Evolutionary conservation across 2,113 vertebrate species (phyloP).

Genomic region (Corydoras maculifer): DNA sequence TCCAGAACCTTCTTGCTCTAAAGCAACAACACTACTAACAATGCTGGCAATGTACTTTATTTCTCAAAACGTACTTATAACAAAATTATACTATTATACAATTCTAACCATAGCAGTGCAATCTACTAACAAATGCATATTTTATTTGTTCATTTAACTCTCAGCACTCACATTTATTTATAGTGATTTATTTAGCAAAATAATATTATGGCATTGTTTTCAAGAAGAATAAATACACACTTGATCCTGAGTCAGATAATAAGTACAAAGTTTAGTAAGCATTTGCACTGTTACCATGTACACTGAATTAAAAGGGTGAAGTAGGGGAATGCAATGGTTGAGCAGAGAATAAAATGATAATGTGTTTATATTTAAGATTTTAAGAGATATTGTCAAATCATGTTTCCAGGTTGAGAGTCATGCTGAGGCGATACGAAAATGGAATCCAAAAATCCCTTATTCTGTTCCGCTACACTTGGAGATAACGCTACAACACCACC

Average conservation of each 20-base stretch:
- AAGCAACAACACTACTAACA: no score
- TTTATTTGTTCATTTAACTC: no score
- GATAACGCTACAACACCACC: constrained; percentile 40
- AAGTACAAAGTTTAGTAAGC: neutral
- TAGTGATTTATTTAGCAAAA: constrained; percentile 21
- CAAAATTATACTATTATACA: no score
- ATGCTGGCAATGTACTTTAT: no score
- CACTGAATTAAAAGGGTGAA: constrained; percentile 1
- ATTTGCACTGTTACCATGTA: neutral
- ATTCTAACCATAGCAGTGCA: no score
- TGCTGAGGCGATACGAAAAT: constrained; percentile 38
- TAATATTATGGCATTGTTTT: neutral
- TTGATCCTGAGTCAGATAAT: constrained; percentile 17
- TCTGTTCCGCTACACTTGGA: constrained; percentile 45
- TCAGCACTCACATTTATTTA: constrained; percentile 8
- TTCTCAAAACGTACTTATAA: no score
- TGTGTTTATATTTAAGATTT: neutral
- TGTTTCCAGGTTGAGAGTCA: constrained; percentile 53
- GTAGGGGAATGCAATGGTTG: constrained; percentile 3
- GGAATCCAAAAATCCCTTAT: constrained; percentile 42
- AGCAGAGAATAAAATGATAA: neutral
- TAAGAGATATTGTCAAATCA: constrained; percentile 21
- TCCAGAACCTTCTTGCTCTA: no score
- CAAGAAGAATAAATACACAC: constrained; percentile 34
- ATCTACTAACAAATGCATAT: no score